A percentile compares a stretch with the other conserved stretches of the same genome.
phyloP scores from a whole-genome alignment of 1,140 invertebrate genomes.

The Grapholita molesta region DNA sequence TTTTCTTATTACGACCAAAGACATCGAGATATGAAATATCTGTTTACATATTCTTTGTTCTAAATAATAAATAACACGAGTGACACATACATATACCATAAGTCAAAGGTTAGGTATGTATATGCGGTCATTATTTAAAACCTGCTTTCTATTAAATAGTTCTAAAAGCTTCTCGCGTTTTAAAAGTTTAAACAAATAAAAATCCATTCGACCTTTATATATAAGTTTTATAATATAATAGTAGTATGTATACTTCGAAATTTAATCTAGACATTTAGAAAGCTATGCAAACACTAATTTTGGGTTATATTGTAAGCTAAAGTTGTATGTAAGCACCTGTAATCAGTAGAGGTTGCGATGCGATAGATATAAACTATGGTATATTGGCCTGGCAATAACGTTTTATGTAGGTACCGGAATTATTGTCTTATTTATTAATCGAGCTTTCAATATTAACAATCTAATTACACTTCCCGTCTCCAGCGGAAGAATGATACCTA shows the following conservation, averaged over 20 bases:
- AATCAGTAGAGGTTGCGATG: too few species aligned
- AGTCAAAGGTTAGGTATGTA: background rate
- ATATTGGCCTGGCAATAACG: too few species aligned
- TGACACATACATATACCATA: background rate
- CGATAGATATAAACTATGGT: too few species aligned
- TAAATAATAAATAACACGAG: background rate
- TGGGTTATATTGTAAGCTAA: too few species aligned
- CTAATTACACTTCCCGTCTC: background rate
- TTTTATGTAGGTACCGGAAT: background rate
- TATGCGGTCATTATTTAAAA: background rate
- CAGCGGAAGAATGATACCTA: background rate
- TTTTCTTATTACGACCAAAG: background rate
- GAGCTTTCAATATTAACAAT: background rate
- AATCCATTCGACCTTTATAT: background rate
- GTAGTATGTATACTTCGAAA: background rate
- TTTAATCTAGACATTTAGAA: background rate
- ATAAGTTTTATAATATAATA: background rate
- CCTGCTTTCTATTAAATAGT: too few species aligned
- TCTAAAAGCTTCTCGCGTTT: too few species aligned
- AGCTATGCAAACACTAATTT: background rate
- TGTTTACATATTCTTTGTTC: background rate
- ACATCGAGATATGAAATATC: background rate
- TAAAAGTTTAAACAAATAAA: background rate
- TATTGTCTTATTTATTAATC: background rate
- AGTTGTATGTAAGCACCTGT: too few species aligned